phyloP scores from a whole-genome alignment of 2,797 vertebrate species.

The Spatula versicolor region DNA sequence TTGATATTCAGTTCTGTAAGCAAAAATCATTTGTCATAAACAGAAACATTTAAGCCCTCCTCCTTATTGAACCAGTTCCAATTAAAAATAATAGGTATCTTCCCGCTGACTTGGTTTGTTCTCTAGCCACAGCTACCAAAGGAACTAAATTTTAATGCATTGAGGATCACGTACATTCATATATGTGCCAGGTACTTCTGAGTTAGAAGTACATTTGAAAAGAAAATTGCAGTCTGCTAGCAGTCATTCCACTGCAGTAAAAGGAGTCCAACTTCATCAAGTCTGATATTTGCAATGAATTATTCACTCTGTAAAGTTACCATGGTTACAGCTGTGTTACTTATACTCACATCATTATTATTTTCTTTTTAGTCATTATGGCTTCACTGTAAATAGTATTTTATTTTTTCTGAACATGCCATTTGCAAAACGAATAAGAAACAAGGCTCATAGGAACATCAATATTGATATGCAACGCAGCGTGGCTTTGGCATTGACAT shows the following conservation, averaged over 20 bases:
- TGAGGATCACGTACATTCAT: not conserved
- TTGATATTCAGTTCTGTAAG: not conserved
- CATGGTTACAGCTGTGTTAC: conserved; percentile 53
- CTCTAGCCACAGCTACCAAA: not conserved
- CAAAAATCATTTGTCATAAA: not conserved
- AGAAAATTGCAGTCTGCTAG: conserved; percentile 13
- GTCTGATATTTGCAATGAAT: conserved; percentile 51
- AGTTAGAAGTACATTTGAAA: not conserved
- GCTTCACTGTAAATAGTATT: conserved; percentile 43
- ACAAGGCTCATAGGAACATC: conserved; percentile 9
- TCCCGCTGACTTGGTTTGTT: not conserved
- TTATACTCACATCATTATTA: conserved; percentile 43
- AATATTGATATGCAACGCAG: conserved; percentile 30
- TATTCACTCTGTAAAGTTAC: conserved; percentile 52
- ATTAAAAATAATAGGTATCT: not conserved
- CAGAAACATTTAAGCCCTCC: not conserved
- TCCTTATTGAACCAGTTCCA: not conserved
- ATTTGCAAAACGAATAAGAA: conserved; percentile 14
- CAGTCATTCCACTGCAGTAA: conserved; percentile 31
- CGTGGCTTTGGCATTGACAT: conserved; percentile 25
- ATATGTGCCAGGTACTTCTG: not conserved
- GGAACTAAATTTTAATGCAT: not conserved
- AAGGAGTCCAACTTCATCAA: conserved; percentile 37
- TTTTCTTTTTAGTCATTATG: conserved; percentile 56
- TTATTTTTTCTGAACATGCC: conserved; percentile 43